Conservation (phyloP, 2,797 vertebrate species). For the Sebastes miniatus region DNA sequence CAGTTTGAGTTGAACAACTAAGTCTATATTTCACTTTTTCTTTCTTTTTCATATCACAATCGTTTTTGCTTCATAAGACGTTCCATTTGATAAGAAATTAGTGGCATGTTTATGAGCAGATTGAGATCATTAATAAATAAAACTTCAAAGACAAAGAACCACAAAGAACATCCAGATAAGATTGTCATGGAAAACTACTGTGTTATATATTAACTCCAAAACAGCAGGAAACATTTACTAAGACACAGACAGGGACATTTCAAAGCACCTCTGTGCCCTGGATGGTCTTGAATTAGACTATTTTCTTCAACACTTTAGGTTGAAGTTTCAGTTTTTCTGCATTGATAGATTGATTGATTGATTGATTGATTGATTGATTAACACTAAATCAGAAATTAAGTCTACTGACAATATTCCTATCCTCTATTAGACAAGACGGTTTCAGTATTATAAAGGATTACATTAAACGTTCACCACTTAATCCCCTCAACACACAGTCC, state of each 20-base stretch:
- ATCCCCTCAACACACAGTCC: no score
- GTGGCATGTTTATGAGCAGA: neutral
- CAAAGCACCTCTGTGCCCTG: no score
- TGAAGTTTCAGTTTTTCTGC: neutral
- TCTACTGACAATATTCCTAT: neutral
- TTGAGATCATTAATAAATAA: slow-evolving; percentile 15
- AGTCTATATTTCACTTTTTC: no score
- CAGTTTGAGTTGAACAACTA: neutral
- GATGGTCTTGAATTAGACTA: neutral
- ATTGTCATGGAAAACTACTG: slow-evolving; percentile 8
- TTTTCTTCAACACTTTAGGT: neutral
- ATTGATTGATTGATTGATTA: neutral
- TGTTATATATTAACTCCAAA: slow-evolving; percentile 56
- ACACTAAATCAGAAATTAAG: neutral
- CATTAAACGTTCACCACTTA: neutral
- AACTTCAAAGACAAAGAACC: slow-evolving; percentile 23
- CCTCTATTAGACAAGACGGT: neutral
- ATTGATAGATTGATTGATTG: no score
- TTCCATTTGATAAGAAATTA: neutral
- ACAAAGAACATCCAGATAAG: slow-evolving; percentile 31
- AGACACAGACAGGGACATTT: neutral
- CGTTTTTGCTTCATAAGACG: neutral
- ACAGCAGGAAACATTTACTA: slow-evolving; percentile 29
- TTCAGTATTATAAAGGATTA: neutral
- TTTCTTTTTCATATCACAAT: neutral